These are phyloP conservation scores for Psammodynastes pulverulentus DNA, from an alignment of 2,113 vertebrate species.

Conservation along the genomic window DNA sequence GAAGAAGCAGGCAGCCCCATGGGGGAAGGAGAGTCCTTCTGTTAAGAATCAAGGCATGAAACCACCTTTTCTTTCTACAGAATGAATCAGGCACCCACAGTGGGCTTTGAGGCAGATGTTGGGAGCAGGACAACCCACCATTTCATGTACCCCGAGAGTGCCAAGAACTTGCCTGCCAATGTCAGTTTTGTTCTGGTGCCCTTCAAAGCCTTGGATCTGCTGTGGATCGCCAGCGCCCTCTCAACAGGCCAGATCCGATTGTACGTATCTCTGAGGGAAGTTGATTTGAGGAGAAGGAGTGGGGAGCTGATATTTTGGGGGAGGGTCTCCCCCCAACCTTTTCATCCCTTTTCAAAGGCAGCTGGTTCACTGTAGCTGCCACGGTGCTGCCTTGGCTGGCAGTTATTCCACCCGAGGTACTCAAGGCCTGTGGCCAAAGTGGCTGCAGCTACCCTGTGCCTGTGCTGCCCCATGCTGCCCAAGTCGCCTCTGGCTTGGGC, in stretches of 20 bases:
- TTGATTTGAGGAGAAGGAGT: not conserved
- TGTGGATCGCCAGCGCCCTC: slow-evolving; percentile 96
- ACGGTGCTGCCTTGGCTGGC: not conserved
- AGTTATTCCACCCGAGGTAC: not conserved
- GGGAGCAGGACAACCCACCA: slow-evolving; percentile 92
- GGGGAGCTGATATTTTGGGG: not conserved
- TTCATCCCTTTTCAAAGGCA: not conserved
- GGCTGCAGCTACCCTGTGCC: not conserved
- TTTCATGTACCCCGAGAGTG: slow-evolving; percentile 99
- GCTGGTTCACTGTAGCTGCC: not conserved
- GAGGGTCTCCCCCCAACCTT: not conserved
- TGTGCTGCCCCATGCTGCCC: not conserved
- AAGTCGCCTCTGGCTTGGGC: not conserved
- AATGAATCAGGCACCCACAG: slow-evolving; percentile 95
- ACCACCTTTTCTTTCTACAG: slow-evolving; percentile 61
- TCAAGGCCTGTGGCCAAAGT: not conserved
- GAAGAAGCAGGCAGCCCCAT: not conserved
- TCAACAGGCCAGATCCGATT: slow-evolving; percentile 96
- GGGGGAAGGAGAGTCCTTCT: not conserved
- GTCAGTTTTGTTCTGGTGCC: slow-evolving; percentile 97
- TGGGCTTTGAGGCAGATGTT: slow-evolving; percentile 92
- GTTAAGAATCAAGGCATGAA: not conserved
- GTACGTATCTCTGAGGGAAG: slow-evolving; percentile 69
- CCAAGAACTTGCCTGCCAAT: slow-evolving; percentile 92
- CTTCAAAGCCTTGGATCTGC: slow-evolving; percentile 95